phyloP scores from a whole-genome alignment of 2,888 invertebrate genomes.

The Aphodius sticticus region DNA sequence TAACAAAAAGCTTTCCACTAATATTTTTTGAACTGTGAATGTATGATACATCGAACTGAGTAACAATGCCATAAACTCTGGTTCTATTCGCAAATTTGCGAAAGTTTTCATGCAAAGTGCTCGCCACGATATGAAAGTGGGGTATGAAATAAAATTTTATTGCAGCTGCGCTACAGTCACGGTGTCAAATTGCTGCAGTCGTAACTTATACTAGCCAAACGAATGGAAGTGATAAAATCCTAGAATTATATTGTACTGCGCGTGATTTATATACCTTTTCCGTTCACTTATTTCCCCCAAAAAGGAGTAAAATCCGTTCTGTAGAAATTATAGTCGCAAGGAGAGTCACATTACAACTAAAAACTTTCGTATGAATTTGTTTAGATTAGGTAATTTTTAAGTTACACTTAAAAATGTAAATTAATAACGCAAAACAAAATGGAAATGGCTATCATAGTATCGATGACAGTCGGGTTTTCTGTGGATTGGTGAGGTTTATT shows the following conservation, averaged over 20 bases:
- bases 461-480: no score
- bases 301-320: no score
- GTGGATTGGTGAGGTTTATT: no score
- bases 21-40: no score
- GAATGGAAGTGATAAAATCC: conserved; percentile 4
- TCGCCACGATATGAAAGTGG: not conserved
- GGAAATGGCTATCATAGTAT: no score
- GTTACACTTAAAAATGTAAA: no score
- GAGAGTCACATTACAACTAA: no score
- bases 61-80: not conserved
- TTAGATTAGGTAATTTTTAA: no score
- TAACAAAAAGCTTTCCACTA: no score
- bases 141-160: conserved; percentile 4
- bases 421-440: no score
- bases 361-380: no score
- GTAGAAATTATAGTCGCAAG: no score
- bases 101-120: not conserved
- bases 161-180: not conserved
- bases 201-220: not conserved
- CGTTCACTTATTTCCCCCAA: not conserved
- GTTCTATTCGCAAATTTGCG: not conserved
- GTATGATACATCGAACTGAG: not conserved
- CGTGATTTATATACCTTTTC: not conserved
- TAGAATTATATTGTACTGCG: not conserved
- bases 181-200: not conserved